Evolutionary conservation across 2,797 vertebrate genomes (phyloP), one percentile per base, ranked within the genome.

Genomic region (Aulostomus chinensis): DNA sequence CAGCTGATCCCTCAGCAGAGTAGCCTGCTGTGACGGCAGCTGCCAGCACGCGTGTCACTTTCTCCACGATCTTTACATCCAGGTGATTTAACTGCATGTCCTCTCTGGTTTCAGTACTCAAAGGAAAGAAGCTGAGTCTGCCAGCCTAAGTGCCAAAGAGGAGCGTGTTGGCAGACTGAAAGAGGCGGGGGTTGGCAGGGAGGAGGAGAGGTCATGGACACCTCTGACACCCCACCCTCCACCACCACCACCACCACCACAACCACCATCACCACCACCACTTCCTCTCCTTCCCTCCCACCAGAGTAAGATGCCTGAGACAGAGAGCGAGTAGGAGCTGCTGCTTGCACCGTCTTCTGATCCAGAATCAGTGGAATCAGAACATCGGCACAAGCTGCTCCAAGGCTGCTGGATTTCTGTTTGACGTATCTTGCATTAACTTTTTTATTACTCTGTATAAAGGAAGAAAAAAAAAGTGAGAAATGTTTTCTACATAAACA

Each of bases 81-180:
- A n/a, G n/a, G n/a, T n/a, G n/a, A n/a, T n/a, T n/a, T n/a, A n/a
- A 30, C 18, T 13, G 9, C 8, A 9, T 7, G 4, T 7, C 10
- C 14, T 24, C 2, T 86, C 50, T 76, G n/a, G 1, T 47, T 76
- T 70, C 58, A 99, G 97, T 98, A 49, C 93, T 99, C 82, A 99
- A 98, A 91, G 97, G 97, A 86, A 99, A 99, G 94, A 98, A 98
- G 90, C 91, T 98, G 86, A 99, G 97, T 89, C 94, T 99, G 91
- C 97, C 96, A 86, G 96, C 96, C 1, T 99, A 95, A 95, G 92
- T 92, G 93, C 93, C 92, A 93, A 94, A 93, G 77, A 79, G 0
- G 81, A 68, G 89, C 69, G 66, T 90, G 87, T 85, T 86, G 86
- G 86, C 88, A 80, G 88, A 91, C 89, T 76, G 74, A 75, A 76